phyloP scores from a whole-genome alignment of 2,888 invertebrate genomes.

The Folsomia manolachei region DNA sequence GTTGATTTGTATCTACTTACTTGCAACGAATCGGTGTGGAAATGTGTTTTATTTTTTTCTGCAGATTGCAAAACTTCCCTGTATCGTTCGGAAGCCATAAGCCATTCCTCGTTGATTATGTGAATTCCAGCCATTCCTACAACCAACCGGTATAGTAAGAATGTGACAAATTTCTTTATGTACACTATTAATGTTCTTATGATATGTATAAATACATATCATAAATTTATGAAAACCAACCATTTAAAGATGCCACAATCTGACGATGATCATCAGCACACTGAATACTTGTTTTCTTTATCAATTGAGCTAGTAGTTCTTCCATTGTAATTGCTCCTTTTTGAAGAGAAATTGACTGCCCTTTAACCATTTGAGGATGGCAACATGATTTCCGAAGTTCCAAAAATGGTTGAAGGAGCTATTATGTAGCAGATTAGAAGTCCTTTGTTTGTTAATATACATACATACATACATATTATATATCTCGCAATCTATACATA shows the following conservation, averaged over 20 bases:
- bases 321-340: conserved; percentile 61
- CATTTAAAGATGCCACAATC: conserved; percentile 64
- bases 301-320: conserved; percentile 66
- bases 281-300: conserved; percentile 61
- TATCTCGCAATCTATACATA: conserved; percentile 8
- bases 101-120: conserved; percentile 60
- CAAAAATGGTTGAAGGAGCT: conserved; percentile 65
- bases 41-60: conserved; percentile 55
- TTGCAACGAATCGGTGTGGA: conserved; percentile 65
- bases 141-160: no score
- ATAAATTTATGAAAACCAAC: conserved; percentile 53
- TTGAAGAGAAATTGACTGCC: conserved; percentile 59
- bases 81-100: conserved; percentile 63
- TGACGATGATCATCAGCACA: conserved; percentile 62
- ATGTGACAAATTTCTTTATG: no score
- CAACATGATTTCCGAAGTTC: conserved; percentile 69
- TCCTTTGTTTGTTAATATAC: not conserved
- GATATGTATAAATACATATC: not conserved
- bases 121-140: conserved; percentile 64
- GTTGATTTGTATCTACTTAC: conserved; percentile 36
- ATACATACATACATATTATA: conserved; percentile 2
- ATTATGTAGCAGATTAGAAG: conserved; percentile 15
- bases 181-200: no score
- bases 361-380: conserved; percentile 64
- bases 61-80: conserved; percentile 61